These are phyloP conservation scores for Amphibalanus amphitrite DNA, from an alignment of 1,140 invertebrate species.

Conservation along the genomic window DNA sequence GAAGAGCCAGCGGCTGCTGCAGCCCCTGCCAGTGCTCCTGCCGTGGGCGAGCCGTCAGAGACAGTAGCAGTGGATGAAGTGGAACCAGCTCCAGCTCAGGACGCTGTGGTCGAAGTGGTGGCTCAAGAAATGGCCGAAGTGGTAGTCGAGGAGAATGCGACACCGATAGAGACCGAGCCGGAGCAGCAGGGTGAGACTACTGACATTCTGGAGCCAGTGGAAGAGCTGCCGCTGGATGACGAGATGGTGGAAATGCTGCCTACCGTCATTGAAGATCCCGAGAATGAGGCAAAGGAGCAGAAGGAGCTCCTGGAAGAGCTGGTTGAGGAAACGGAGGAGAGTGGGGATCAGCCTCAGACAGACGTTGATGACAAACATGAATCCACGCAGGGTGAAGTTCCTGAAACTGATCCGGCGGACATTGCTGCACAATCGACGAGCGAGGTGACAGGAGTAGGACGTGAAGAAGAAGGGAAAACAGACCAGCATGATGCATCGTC, in stretches of 20 bases:
- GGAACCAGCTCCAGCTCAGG: slow-evolving; percentile 35
- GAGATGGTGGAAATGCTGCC: slow-evolving; percentile 45
- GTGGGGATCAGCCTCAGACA: slow-evolving; percentile 12
- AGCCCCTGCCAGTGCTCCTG: slow-evolving; percentile 13
- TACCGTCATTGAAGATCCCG: slow-evolving; percentile 46
- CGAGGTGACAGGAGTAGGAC: too few species aligned
- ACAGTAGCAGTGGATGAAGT: slow-evolving; percentile 14
- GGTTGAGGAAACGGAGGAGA: not conserved
- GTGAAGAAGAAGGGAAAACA: too few species aligned
- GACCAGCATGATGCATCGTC: too few species aligned
- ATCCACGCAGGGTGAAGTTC: slow-evolving; percentile 6
- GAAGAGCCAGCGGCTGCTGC: too few species aligned
- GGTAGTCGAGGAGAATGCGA: slow-evolving; percentile 35
- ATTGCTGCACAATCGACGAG: too few species aligned
- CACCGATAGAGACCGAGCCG: slow-evolving; percentile 64
- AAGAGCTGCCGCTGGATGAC: slow-evolving; percentile 53
- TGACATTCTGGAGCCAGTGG: slow-evolving; percentile 58
- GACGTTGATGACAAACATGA: slow-evolving; percentile 6
- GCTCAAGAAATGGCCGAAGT: slow-evolving; percentile 32
- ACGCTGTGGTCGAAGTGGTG: slow-evolving; percentile 38
- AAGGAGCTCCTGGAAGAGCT: slow-evolving; percentile 5
- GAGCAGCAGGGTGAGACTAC: slow-evolving; percentile 54
- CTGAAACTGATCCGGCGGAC: too few species aligned
- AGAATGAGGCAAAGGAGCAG: slow-evolving; percentile 24
- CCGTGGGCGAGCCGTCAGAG: slow-evolving; percentile 16